Percentiles rank a stretch among this genome's conserved stretches.
Conservation (phyloP, 1,140 invertebrate species). For the Zaprionus vittiger region DNA sequence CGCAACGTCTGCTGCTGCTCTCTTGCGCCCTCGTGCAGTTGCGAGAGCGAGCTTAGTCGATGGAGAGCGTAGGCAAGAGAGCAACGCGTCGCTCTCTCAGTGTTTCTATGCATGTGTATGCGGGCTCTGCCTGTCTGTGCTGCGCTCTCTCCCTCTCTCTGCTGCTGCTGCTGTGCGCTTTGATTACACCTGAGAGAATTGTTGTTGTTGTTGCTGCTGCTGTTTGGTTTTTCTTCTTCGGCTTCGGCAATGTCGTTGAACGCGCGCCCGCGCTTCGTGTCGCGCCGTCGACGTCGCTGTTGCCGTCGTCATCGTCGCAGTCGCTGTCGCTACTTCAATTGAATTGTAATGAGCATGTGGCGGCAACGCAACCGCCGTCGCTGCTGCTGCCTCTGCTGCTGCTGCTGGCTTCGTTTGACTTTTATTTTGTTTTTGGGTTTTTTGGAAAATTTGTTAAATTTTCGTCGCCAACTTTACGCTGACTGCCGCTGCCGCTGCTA, state of each 20-base stretch:
- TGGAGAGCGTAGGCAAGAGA: no score
- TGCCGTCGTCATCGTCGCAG: slow-evolving; percentile 17
- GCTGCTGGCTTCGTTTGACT: slow-evolving; percentile 11
- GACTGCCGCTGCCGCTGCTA: slow-evolving; percentile 26
- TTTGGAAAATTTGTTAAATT: slow-evolving; percentile 74
- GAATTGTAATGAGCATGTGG: slow-evolving; percentile 76
- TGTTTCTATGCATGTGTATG: slow-evolving; percentile 59
- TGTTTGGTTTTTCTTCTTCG: slow-evolving; percentile 69
- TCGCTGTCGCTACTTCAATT: slow-evolving; percentile 73
- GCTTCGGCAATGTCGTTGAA: slow-evolving; percentile 72
- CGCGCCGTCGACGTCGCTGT: slow-evolving; percentile 27
- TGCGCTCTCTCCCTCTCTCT: slow-evolving; percentile 29
- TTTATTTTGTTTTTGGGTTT: slow-evolving; percentile 34
- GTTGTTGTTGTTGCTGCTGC: slow-evolving; percentile 51
- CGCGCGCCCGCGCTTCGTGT: slow-evolving; percentile 49
- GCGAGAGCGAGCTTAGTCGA: neutral
- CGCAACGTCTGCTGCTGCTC: slow-evolving; percentile 18
- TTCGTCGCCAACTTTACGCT: slow-evolving; percentile 75
- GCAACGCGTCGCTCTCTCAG: neutral
- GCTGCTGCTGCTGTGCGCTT: slow-evolving; percentile 55
- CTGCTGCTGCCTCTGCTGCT: slow-evolving; percentile 7
- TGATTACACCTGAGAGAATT: slow-evolving; percentile 73
- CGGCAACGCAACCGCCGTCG: slow-evolving; percentile 29
- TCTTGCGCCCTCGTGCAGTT: slow-evolving; percentile 25
- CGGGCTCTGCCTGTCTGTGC: slow-evolving; percentile 1